Base-by-base conservation (phyloP, 2,113 vertebrate genomes). In the Colossoma macropomum region DNA sequence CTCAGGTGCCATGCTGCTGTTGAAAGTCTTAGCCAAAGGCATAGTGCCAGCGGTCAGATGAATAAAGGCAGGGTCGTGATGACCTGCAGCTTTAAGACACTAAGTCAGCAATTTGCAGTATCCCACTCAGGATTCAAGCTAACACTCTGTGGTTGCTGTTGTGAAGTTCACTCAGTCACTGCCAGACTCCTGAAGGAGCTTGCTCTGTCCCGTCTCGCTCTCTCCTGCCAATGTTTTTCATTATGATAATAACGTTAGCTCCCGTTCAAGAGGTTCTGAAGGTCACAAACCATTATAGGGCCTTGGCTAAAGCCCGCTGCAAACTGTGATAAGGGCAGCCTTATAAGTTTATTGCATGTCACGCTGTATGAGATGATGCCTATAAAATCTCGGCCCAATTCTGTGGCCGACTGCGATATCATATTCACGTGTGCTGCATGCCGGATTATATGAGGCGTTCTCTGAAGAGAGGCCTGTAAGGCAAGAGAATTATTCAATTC, bases 241-340 rank as follows among this genome's bases (percentile, higher is more conserved):
- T 75, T 68, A 75, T 34, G 17, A n/a, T 75, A 75, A 75, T 56
- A 59, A 34, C 41, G 48, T 66, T 75, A 82, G 72, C n/a, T 75
- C 28, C 71, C 73, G 70, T 32, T 75, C 30, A 48, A 52, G 23
- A 82, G 48, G 48, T 48, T 81, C 59, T 81, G 38, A 75, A 56
- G 60, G 71, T 82, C 62, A 16, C 23, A 41, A 10, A 0, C 19
- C 21, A 56, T 27, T 56, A 54, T 62, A 59, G 72, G 30, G 72
- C 50, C 25, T 75, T 8, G 19, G 62, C 48, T 27, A 59, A 74
- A 27, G 72, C 54, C 25, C 12, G 32, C 34, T 25, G 21, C 45
- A 77, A 32, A 50, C n/a, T 17, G 34, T n/a, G 28, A 59, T 56
- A 56, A 32, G 8, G 16, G 23, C 21, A 8, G 54, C 6, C 59